Percentiles rank a stretch among this genome's conserved stretches.
phyloP scores from a whole-genome alignment of 2,113 vertebrate genomes.

The Xenotilapia flavipinnis region DNA sequence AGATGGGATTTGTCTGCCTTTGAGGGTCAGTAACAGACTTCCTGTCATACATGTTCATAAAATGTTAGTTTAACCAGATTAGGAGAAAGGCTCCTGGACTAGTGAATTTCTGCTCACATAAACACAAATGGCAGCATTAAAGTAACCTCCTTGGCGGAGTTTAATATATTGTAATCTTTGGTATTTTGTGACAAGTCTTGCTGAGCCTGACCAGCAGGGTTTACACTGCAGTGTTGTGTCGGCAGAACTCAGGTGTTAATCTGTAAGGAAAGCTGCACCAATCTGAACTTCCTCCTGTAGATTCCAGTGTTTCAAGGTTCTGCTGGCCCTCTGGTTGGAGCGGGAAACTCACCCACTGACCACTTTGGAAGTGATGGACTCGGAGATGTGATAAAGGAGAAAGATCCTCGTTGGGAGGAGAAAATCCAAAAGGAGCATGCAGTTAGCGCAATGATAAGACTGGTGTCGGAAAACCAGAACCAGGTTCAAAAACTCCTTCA shows the following conservation, averaged over 20 bases:
- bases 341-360: not conserved
- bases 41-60: not conserved
- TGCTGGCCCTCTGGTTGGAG: constrained; percentile 47
- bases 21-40: not conserved
- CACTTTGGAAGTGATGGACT: constrained; percentile 75
- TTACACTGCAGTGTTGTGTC: not conserved
- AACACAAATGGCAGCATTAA: not conserved
- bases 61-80: not conserved
- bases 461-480: constrained; percentile 64
- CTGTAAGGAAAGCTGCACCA: not conserved
- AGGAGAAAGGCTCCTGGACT: not conserved
- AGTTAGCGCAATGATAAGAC: constrained; percentile 62
- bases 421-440: constrained; percentile 69
- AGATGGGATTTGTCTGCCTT: not conserved
- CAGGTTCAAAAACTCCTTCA: constrained; percentile 48
- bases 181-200: not conserved
- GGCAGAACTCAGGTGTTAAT: not conserved
- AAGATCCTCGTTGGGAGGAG: constrained; percentile 53
- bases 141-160: not conserved
- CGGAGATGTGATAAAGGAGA: constrained; percentile 64
- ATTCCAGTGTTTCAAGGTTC: constrained; percentile 73
- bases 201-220: not conserved
- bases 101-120: not conserved
- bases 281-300: constrained; percentile 6
- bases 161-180: not conserved